Conservation (phyloP, 2,888 invertebrate genomes). For the Erebia aethiops region DNA sequence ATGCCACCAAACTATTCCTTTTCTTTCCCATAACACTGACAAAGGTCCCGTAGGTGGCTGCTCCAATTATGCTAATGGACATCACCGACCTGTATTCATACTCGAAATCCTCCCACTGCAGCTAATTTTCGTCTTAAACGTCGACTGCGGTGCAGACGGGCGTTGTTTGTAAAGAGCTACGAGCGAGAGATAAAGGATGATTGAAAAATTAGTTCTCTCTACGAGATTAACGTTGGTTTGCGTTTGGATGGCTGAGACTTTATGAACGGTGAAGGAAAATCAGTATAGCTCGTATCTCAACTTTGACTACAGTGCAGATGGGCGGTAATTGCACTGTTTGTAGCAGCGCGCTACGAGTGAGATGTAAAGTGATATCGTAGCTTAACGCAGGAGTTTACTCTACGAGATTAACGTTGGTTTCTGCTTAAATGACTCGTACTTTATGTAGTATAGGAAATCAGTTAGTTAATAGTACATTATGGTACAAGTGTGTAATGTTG, state of each 20-base stretch:
- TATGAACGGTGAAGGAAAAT: too few species aligned
- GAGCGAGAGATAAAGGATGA: neutral
- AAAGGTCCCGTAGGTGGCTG: constrained; percentile 39
- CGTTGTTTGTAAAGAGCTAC: constrained; percentile 40
- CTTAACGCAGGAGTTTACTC: neutral
- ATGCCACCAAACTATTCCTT: constrained; percentile 29
- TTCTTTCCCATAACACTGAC: constrained; percentile 34
- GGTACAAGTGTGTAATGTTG: too few species aligned
- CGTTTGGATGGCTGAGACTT: neutral
- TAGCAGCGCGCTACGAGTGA: neutral
- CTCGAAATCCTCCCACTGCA: constrained; percentile 79
- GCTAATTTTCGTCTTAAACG: constrained; percentile 79
- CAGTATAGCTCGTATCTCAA: constrained; percentile 50
- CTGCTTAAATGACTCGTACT: neutral
- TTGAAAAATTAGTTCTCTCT: constrained; percentile 2
- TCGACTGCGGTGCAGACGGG: constrained; percentile 48
- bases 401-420: neutral
- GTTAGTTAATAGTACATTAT: too few species aligned
- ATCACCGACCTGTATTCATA: constrained; percentile 78
- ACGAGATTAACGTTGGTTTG: neutral
- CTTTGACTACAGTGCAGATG: constrained; percentile 52
- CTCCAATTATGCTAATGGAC: constrained; percentile 83
- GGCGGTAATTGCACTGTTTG: constrained; percentile 44
- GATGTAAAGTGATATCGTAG: neutral
- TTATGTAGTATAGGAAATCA: too few species aligned